Percentiles rank a stretch among this genome's conserved stretches.
These are phyloP conservation scores for Cryptoleucopteryx plumbea DNA, from an alignment of 2,113 vertebrate species.

Conservation along the genomic window DNA sequence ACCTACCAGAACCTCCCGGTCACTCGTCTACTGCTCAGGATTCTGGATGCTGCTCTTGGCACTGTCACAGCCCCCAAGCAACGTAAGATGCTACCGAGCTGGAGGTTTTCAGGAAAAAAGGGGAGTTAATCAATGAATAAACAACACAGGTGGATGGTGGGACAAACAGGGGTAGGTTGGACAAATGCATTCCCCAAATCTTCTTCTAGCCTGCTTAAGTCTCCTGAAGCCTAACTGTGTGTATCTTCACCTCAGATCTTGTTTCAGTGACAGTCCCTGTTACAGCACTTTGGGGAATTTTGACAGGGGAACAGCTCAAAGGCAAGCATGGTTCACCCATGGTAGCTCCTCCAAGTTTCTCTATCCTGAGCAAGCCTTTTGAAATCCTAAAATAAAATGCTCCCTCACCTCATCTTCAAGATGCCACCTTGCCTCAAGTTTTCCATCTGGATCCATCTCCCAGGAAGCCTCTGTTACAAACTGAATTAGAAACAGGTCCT, in stretches of 20 bases:
- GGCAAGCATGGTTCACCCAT: neutral
- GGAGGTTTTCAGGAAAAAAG: neutral
- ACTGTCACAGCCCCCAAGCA: neutral
- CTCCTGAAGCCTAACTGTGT: neutral
- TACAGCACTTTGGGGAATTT: neutral
- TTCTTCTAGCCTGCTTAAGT: neutral
- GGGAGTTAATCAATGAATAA: neutral
- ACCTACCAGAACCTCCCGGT: neutral
- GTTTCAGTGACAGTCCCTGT: neutral
- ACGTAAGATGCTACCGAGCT: neutral
- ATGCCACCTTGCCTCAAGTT: neutral
- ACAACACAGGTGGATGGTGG: neutral
- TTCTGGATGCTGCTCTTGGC: neutral
- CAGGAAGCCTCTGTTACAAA: neutral
- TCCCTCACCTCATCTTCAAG: neutral
- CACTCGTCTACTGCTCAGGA: neutral
- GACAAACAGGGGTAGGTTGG: neutral
- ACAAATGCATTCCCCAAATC: neutral
- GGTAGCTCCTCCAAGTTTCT: neutral
- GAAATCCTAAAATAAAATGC: neutral
- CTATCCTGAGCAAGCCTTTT: neutral
- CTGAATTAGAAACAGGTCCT: neutral
- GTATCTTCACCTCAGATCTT: neutral
- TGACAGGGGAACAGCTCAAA: neutral
- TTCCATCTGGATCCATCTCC: neutral